A percentile compares a stretch with the other conserved stretches of the same genome.
Conservation (phyloP, 2,797 vertebrate genomes). For the Gambusia yucatana region DNA sequence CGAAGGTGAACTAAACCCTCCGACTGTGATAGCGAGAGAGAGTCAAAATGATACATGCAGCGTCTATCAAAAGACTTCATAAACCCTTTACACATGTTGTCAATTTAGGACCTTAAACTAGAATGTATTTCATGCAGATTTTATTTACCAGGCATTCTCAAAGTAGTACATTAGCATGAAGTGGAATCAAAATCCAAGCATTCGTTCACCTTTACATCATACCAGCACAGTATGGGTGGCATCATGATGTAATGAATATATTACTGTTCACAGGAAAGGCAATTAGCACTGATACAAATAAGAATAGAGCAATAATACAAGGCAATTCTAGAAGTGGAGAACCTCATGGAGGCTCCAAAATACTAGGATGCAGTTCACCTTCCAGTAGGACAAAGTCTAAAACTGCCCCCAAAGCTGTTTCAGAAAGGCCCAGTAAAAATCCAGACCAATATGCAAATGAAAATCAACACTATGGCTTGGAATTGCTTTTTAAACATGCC, state of each 20-base stretch:
- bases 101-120: not conserved
- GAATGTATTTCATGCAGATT: not conserved
- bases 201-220: not conserved
- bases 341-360: not conserved
- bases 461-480: not conserved
- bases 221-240: not conserved
- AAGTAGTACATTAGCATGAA: not conserved
- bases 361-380: not conserved
- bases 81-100: not conserved
- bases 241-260: not conserved
- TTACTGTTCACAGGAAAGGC: not conserved
- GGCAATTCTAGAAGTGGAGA: not conserved
- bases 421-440: not conserved
- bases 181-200: not conserved
- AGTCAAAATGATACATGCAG: not conserved
- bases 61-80: not conserved
- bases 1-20: constrained; percentile 6
- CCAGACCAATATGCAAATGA: not conserved
- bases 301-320: not conserved
- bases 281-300: not conserved
- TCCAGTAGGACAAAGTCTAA: not conserved
- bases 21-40: not conserved
- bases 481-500: not conserved
- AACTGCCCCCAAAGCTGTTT: not conserved
- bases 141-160: not conserved